Conservation (phyloP, 2,113 vertebrate species). For the Anarrhichthys ocellatus region DNA sequence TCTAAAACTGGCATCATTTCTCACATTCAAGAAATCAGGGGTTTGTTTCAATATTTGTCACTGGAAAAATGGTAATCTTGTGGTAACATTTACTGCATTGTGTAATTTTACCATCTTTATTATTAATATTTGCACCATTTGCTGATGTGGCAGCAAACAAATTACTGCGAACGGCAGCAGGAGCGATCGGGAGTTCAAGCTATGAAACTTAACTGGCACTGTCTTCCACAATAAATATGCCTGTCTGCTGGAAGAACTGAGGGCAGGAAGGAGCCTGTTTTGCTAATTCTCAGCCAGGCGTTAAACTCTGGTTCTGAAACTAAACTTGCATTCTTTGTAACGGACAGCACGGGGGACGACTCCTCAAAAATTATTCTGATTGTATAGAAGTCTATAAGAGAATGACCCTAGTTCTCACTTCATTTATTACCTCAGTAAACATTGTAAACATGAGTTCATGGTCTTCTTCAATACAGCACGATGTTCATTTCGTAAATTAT, state of each 20-base stretch:
- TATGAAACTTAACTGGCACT: constrained; percentile 27
- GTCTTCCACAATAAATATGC: constrained; percentile 24
- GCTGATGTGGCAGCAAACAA: constrained; percentile 25
- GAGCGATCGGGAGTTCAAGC: constrained; percentile 8
- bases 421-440: not conserved
- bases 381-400: not conserved
- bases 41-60: not conserved
- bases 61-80: not conserved
- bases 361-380: not conserved
- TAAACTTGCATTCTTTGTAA: not conserved
- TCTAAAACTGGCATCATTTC: not conserved
- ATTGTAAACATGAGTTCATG: not conserved
- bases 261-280: constrained; percentile 11
- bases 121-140: constrained; percentile 21
- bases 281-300: constrained; percentile 29
- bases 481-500: not conserved
- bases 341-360: not conserved
- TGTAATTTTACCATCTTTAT: constrained; percentile 1
- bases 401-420: not conserved
- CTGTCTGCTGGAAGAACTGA: constrained; percentile 5
- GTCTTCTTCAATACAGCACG: not conserved
- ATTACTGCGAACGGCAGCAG: constrained; percentile 31
- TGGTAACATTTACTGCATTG: constrained; percentile 2
- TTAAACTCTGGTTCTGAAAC: not conserved
- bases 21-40: not conserved